Conservation (phyloP, 2,888 invertebrate genomes). For the Agrotis exclamationis region DNA sequence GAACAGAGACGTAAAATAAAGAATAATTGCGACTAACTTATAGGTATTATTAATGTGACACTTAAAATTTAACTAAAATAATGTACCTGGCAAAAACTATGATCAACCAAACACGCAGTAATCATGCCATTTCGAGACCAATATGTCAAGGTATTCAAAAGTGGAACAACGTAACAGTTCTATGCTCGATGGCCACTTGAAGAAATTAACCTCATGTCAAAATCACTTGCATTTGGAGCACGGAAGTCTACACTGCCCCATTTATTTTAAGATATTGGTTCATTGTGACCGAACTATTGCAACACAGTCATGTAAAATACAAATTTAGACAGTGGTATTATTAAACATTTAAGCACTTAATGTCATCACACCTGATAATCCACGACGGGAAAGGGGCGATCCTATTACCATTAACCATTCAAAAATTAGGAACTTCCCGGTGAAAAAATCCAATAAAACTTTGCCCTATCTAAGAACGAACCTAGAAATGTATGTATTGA, state of each 20-base stretch:
- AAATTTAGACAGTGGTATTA: not conserved
- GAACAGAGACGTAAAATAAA: conserved; percentile 10
- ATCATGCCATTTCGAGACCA: conserved; percentile 13
- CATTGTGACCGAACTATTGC: not conserved
- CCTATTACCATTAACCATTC: not conserved
- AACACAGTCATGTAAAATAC: too few species aligned
- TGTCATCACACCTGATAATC: too few species aligned
- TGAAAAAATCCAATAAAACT: too few species aligned
- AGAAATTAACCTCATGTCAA: conserved; percentile 69
- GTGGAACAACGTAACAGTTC: conserved; percentile 10
- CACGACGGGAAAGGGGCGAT: too few species aligned
- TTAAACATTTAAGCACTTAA: too few species aligned
- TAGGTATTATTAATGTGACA: not conserved
- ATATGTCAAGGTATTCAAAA: conserved; percentile 45
- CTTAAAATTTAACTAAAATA: not conserved
- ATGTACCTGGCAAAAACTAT: not conserved
- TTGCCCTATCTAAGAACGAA: too few species aligned
- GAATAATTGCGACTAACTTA: too few species aligned
- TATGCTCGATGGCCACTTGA: conserved; percentile 45
- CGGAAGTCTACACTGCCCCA: conserved; percentile 38
- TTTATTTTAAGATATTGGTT: conserved; percentile 26
- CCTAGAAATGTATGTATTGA: too few species aligned
- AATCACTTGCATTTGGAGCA: conserved; percentile 57
- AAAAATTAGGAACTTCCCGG: too few species aligned
- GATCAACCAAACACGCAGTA: not conserved